Conservation (phyloP, 2,797 vertebrate genomes). For the Cygnus olor region DNA sequence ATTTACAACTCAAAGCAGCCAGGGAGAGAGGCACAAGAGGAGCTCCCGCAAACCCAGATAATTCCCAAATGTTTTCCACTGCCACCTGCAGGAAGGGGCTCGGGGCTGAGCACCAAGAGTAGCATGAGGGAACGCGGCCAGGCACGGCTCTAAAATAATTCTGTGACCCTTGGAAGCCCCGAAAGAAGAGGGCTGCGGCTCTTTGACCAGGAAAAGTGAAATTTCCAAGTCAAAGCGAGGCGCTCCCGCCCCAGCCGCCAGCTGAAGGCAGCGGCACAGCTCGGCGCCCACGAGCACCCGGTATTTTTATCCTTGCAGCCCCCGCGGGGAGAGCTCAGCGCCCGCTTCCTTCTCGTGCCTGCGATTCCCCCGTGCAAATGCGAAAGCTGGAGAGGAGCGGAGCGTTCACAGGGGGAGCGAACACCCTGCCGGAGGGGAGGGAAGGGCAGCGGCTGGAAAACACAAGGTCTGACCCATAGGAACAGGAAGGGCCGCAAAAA, state of each 20-base stretch:
- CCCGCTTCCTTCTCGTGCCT: not conserved
- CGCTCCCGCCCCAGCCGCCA: not conserved
- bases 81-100: not conserved
- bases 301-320: not conserved
- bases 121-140: accelerated
- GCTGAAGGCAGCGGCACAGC: not conserved
- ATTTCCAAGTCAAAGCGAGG: not conserved
- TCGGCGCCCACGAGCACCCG: accelerated
- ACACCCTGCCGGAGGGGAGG: not conserved
- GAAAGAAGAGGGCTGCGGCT: accelerated
- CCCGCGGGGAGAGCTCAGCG: not conserved
- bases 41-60: not conserved
- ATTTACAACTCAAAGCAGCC: no score
- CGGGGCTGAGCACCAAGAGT: not conserved
- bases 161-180: not conserved
- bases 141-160: accelerated
- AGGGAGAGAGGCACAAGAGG: no score
- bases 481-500: not conserved
- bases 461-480: not conserved
- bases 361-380: not conserved
- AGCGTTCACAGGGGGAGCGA: not conserved
- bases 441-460: no score
- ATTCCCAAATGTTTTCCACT: not conserved
- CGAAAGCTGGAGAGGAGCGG: not conserved
- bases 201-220: not conserved